These are phyloP conservation scores for Spea multiplicata DNA, from an alignment of 2,113 vertebrate species.

Conservation along the genomic window DNA sequence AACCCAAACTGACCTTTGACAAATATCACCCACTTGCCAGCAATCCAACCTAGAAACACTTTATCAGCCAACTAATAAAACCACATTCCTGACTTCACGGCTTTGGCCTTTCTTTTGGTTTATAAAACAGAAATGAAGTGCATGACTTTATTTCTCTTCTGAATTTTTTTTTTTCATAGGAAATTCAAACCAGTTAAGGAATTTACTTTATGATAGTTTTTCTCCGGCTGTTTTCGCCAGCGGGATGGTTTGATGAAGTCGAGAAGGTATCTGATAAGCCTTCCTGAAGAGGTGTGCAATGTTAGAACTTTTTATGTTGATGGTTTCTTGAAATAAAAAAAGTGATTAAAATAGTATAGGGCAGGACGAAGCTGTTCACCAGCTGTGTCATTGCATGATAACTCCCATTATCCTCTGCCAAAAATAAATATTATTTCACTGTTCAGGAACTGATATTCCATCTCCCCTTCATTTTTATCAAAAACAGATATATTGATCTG, in stretches of 20 bases:
- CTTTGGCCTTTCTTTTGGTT: conserved; percentile 53
- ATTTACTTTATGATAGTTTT: conserved; percentile 34
- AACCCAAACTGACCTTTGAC: conserved; percentile 45
- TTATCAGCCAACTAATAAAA: conserved; percentile 42
- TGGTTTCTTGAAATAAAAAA: neutral
- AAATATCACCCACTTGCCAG: conserved; percentile 51
- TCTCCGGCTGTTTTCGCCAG: neutral
- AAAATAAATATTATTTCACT: too few species aligned
- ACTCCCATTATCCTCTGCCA: too few species aligned
- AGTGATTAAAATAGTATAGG: neutral
- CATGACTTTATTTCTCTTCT: conserved; percentile 56
- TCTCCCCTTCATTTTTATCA: too few species aligned
- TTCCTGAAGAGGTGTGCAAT: neutral
- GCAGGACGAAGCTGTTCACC: neutral
- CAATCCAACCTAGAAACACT: conserved; percentile 52
- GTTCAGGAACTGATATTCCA: too few species aligned
- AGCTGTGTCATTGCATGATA: too few species aligned
- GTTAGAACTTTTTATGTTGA: neutral
- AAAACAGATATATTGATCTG: too few species aligned
- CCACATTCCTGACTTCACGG: conserved; percentile 1
- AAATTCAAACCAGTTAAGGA: conserved; percentile 56
- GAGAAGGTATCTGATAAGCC: neutral
- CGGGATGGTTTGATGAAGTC: neutral
- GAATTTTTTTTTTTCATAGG: conserved; percentile 49
- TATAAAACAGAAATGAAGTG: conserved; percentile 62